Percentiles rank a stretch among this genome's conserved stretches.
phyloP scores from a whole-genome alignment of 2,888 invertebrate genomes.

The Chloroclysta siterata region DNA sequence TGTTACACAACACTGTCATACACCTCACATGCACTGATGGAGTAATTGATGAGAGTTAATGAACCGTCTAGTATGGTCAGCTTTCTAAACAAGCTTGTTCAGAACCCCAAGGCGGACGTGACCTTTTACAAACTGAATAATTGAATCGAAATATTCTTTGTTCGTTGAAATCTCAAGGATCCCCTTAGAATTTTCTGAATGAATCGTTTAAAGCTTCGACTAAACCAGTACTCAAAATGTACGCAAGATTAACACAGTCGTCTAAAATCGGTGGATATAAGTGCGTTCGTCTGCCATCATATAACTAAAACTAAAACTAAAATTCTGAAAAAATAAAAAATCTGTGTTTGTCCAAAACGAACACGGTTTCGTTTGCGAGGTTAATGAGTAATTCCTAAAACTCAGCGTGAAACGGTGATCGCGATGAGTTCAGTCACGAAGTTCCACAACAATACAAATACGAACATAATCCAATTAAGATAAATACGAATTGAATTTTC shows the following conservation, averaged over 20 bases:
- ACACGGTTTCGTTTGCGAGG: conserved; percentile 17
- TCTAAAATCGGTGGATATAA: no score
- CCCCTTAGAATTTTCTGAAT: no score
- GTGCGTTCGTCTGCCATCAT: background rate
- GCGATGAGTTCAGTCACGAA: conserved; percentile 56
- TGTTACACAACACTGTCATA: conserved; percentile 71
- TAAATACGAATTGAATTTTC: conserved; percentile 57
- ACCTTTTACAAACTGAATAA: conserved; percentile 15
- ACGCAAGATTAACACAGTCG: background rate
- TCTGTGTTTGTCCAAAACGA: background rate
- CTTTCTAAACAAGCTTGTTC: conserved; percentile 32
- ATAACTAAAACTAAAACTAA: background rate
- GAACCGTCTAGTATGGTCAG: conserved; percentile 27
- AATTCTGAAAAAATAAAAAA: background rate
- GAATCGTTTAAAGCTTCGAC: no score
- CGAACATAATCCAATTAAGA: conserved; percentile 61
- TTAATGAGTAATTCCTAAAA: conserved; percentile 43
- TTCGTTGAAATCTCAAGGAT: background rate
- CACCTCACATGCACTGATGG: conserved; percentile 44
- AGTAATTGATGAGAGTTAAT: conserved; percentile 32
- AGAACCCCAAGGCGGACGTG: conserved; percentile 19
- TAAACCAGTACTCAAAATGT: background rate
- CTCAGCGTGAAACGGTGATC: conserved; percentile 49
- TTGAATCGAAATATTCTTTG: background rate
- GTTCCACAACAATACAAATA: conserved; percentile 52